Base-by-base conservation (phyloP, 2,797 vertebrate species). In the Lutjanus campechanus region DNA sequence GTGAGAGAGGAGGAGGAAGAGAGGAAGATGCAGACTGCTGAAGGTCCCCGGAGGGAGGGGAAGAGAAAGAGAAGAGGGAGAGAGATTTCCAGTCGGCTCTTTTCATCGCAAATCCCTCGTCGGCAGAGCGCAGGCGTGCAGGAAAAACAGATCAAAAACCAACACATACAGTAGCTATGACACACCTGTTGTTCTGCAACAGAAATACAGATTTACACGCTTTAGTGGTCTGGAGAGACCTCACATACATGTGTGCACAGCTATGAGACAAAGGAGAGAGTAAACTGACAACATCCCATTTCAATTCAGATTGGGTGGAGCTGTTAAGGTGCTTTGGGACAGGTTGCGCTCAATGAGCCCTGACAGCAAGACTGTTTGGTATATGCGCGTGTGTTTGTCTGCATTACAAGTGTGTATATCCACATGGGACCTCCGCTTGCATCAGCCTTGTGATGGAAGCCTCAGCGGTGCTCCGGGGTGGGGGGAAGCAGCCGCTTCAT, bases 91-190 rank as follows among this genome's bases (percentile, higher is more conserved):
- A 89, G 69, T 83, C 46, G 7, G 25, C 46, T 79, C 83, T 88
- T 92, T 91, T 90, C 76, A 92, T 89, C 40, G 0, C 49, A 81
- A 91, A 91, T 92, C 88, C 79, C 84, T 83, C 4, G 56, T 47
- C 19, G 58, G 65, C 70, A 68, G 67, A 79, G 81, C 15, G 13
- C 44, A 61, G 76, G 76, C 51, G 44, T 62, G 79, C 41, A 60
- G 11, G 73, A 55, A 77, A 74, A 74, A 54, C 40, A 78, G 71
- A 92, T 91, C 69, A 91, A 91, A 88, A 89, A 81, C 63, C 54
- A 76, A 86, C 77, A 82, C 51, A 62, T 81, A 64, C 76, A 72
- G 68, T 67, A 65, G 56, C 54, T 70, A 46, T 58, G 46, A 61
- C 75, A 81, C 82, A 91, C 87, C 84, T 90, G 79, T 84, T 87